A percentile compares a stretch with the other conserved stretches of the same genome.
phyloP scores from a whole-genome alignment of 2,113 vertebrate species.

The Gnathonemus longibarbis region DNA sequence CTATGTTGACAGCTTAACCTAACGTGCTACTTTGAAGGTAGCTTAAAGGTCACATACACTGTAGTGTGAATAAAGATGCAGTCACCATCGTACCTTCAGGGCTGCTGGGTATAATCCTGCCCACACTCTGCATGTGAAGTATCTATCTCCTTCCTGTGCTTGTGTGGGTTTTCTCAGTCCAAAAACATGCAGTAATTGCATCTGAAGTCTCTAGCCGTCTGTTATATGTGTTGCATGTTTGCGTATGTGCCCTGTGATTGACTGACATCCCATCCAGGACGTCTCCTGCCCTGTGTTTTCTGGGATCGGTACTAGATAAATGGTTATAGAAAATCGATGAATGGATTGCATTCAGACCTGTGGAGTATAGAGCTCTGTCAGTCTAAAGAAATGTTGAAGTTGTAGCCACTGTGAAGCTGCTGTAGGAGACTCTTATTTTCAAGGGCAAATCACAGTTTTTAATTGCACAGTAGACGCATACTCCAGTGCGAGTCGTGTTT shows the following conservation, averaged over 20 bases:
- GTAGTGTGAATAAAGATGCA: neutral
- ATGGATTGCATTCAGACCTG: neutral
- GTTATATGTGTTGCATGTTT: neutral
- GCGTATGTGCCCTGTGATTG: neutral
- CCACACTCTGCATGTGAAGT: neutral
- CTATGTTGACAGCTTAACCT: neutral
- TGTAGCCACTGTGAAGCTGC: neutral
- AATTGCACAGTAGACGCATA: neutral
- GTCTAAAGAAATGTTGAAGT: neutral
- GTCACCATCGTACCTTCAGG: neutral
- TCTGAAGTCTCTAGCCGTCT: neutral
- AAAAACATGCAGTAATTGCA: neutral
- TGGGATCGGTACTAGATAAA: neutral
- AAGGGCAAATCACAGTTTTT: neutral
- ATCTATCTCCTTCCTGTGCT: neutral
- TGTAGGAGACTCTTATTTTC: neutral
- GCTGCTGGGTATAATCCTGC: neutral
- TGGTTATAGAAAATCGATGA: neutral
- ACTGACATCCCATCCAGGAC: neutral
- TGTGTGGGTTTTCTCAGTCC: neutral
- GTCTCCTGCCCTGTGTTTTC: neutral
- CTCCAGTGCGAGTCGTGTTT: neutral
- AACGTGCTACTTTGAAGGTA: neutral
- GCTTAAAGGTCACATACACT: neutral
- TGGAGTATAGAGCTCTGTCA: neutral